Percentiles rank a stretch among this genome's conserved stretches.
phyloP scores from a whole-genome alignment of 2,888 invertebrate species.

The Odontocolon sp. region DNA sequence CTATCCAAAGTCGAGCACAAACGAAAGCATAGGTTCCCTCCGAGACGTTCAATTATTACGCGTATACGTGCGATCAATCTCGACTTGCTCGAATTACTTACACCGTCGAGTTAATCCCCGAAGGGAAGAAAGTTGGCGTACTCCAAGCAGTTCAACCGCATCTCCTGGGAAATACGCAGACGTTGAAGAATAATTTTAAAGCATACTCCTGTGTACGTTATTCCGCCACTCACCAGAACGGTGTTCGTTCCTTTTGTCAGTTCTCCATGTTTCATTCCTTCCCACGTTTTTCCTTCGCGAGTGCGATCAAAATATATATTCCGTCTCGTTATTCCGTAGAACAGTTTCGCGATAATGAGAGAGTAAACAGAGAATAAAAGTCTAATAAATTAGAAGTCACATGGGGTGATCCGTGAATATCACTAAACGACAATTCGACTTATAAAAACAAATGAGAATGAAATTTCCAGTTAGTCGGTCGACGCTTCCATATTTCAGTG shows the following conservation, averaged over 20 bases:
- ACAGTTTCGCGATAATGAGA: too few relatives aligned
- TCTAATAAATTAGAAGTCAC: too few relatives aligned
- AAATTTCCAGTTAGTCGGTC: constrained; percentile 69
- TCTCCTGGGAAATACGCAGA: constrained; percentile 66
- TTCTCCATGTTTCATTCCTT: neutral
- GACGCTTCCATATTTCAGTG: constrained; percentile 69
- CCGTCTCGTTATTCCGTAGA: too few relatives aligned
- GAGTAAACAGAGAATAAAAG: too few relatives aligned
- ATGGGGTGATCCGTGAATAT: neutral
- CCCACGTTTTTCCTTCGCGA: neutral
- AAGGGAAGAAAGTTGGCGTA: constrained; percentile 57
- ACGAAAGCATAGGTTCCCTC: neutral
- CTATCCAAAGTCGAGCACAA: constrained; percentile 15
- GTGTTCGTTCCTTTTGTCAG: too few relatives aligned
- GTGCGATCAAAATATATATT: too few relatives aligned
- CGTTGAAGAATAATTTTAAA: constrained; percentile 69
- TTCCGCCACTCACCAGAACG: neutral
- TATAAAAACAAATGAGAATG: constrained; percentile 64
- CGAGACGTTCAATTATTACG: constrained; percentile 68
- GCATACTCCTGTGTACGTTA: constrained; percentile 9
- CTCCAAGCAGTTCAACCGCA: constrained; percentile 12
- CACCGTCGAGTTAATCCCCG: constrained; percentile 51
- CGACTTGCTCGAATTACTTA: constrained; percentile 70
- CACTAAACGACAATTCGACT: constrained; percentile 37
- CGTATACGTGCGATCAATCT: constrained; percentile 65